Evolutionary conservation across 1,140 invertebrate species (phyloP).

Genomic region (Papilio glaucus): DNA sequence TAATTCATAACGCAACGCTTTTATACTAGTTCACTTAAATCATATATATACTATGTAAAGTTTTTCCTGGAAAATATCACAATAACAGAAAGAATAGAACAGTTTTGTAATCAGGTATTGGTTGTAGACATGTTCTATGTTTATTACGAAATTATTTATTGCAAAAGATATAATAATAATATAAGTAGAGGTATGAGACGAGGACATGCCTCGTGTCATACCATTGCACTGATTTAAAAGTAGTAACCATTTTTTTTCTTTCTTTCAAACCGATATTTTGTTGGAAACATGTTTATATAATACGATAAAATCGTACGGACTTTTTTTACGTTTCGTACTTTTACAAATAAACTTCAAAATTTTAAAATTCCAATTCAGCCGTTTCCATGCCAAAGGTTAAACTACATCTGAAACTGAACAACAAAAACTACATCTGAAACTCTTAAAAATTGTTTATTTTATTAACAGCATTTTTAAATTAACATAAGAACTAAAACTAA

Average conservation of each 20-base stretch:
- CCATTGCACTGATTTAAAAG: too few species aligned
- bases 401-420: too few species aligned
- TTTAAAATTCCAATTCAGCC: too few species aligned
- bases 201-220: too few species aligned
- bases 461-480: conserved; percentile 88
- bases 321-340: too few species aligned
- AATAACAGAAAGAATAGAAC: conserved; percentile 11
- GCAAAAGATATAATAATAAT: too few species aligned
- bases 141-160: too few species aligned
- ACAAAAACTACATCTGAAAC: neutral
- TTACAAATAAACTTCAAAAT: too few species aligned
- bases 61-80: conserved; percentile 36
- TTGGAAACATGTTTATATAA: neutral
- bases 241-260: too few species aligned
- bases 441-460: conserved; percentile 88
- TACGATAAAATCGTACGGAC: too few species aligned
- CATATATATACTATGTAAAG: neutral
- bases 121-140: neutral
- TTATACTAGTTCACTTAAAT: conserved; percentile 15
- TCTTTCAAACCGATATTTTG: neutral
- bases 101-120: conserved; percentile 2
- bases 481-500: conserved; percentile 79
- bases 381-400: too few species aligned
- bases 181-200: too few species aligned
- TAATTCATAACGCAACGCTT: conserved; percentile 12